These are phyloP conservation scores for Copsychus sechellarum DNA, from an alignment of 2,113 vertebrate genomes.

Conservation along the genomic window DNA sequence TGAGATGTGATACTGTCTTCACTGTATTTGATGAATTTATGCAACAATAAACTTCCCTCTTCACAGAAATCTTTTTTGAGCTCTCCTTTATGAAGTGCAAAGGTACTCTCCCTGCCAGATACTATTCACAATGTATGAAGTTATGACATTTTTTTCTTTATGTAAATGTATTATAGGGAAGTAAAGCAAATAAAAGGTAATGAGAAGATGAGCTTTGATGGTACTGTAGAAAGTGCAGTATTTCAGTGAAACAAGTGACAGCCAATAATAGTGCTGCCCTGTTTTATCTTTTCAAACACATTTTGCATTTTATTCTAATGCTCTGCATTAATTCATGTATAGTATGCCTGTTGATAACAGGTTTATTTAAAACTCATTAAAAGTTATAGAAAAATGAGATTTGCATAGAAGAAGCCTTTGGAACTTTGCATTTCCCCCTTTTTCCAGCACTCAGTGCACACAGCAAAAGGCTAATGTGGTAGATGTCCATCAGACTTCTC, in stretches of 20 bases:
- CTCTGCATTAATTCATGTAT: constrained; percentile 19
- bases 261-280: background rate
- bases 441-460: background rate
- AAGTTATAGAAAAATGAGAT: constrained; percentile 3
- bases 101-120: background rate
- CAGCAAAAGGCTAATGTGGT: background rate
- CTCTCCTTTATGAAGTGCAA: background rate
- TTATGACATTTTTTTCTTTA: constrained; percentile 33
- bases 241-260: constrained; percentile 28
- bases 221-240: background rate
- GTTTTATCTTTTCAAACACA: constrained; percentile 54
- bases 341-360: background rate
- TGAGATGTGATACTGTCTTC: background rate
- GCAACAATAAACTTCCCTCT: background rate
- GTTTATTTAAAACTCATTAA: constrained; percentile 40
- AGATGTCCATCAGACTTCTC: background rate
- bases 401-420: background rate
- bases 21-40: background rate
- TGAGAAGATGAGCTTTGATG: constrained; percentile 26
- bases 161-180: constrained; percentile 24
- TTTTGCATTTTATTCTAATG: constrained; percentile 40
- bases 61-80: background rate
- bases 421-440: background rate
- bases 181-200: constrained; percentile 37
- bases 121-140: background rate